Conservation (phyloP, 2,113 vertebrate species). For the Hippopotamus amphibius region DNA sequence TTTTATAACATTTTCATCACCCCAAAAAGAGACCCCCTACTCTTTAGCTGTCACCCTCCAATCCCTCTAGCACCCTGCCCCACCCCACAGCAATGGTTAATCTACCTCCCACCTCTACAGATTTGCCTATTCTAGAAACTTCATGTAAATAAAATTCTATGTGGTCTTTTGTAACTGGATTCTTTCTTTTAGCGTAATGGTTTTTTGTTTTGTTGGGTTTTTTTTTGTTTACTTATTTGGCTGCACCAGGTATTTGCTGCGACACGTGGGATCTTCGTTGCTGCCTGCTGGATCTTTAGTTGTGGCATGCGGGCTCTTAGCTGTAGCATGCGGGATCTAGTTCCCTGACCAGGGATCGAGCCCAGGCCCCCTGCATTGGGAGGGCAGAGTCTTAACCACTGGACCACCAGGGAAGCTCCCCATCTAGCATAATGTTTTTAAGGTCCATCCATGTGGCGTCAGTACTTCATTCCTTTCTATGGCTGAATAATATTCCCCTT, state of each 20-base stretch:
- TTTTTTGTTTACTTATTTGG: too few species aligned
- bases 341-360: background rate
- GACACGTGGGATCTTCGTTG: too few species aligned
- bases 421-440: accelerated
- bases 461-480: background rate
- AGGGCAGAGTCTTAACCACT: background rate
- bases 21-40: too few species aligned
- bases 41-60: background rate
- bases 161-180: background rate
- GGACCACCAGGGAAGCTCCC: background rate
- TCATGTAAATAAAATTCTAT: background rate
- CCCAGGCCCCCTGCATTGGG: background rate
- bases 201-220: too few species aligned
- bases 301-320: too few species aligned
- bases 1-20: background rate
- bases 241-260: too few species aligned
- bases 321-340: background rate
- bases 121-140: background rate
- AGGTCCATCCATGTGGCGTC: background rate
- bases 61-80: background rate
- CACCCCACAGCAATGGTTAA: too few species aligned
- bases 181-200: background rate
- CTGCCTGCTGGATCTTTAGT: too few species aligned
- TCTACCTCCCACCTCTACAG: background rate
- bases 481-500: background rate